Evolutionary conservation across 2,888 invertebrate genomes (phyloP), one percentile per base, ranked within the genome.

Genomic region (Drosophila maculinotata): DNA sequence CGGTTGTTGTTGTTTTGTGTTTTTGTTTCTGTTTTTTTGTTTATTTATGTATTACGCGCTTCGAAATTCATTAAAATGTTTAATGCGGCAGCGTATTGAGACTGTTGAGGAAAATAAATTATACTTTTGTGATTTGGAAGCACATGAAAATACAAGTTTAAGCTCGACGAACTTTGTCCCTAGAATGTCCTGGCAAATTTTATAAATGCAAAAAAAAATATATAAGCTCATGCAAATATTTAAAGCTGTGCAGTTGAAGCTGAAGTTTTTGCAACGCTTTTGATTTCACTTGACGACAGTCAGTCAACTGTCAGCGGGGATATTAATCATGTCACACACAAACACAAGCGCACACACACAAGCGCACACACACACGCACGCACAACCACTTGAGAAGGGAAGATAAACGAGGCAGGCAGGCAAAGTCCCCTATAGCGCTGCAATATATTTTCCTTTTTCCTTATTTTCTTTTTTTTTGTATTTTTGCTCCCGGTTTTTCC

Each of bases 291-390:
- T 81, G 86, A 84, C 74, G 79, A 78, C 66, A 85, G 79, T 85
- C 83, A 85, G 87, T 84, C 83, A 77, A 82, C 86, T 87, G 89
- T 89, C 89, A 90, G 87, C 89, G 84, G 76, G 72, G 66, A 73
- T 75, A 90, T 90, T 89, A 89, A 89, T 90, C 89, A 90, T 89
- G 89, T 89, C 89, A 89, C 58, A 63, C 57, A 58, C 62, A 62
- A 60, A 68, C 47, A 54, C 48, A 42, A 67, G 66, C 68, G 51
- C 64, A 63, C 60, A 35, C 44, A 49, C 54, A 54, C 45, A 58
- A 35, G 12, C 53, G 9, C 38, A 23, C 48, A 26, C 23, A 20
- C 4, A 33, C 33, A 28, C 26, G 28, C 23, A 49, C 42, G 38
- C 48, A 53, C 58, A 52, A 17, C 25, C 63, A 64, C 54, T 56